Base-by-base conservation (phyloP, 2,113 vertebrate species). In the Vulpes vulpes region DNA sequence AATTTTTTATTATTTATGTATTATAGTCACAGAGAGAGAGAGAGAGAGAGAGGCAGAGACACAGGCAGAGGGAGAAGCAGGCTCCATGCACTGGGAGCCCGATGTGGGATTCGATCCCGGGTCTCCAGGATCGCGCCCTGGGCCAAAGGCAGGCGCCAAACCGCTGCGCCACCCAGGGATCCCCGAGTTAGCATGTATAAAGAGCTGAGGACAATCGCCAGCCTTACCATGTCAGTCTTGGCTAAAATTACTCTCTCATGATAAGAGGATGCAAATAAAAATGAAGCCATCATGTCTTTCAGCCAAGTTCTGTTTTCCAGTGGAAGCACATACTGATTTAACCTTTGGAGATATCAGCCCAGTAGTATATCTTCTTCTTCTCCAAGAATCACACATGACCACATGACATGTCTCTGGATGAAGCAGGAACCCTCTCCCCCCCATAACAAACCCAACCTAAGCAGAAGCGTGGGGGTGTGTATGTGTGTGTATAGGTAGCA, bases 191-290 rank as follows among this genome's bases (percentile, higher is more conserved):
- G 16, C 14, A 7, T 14, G 6, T 15, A 19, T 14, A 59, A 94
- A 88, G 64, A 90, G 27, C 32, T 95, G 23, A 49, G 64, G 62
- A 87, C 11, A 49, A n/a, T 55, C 14, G 2, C 65, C 64, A 38
- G 16, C 62, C 74, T 69, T 69, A 55, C 49, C 60, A 1, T 64
- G 8, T n/a, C 69, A 38, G n/a, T 85, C 3, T 19, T 65, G 57
- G n/a, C 38, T 95, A 32, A 80, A 89, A 55, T 74, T 9, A 69
- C 27, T 79, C 81, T 89, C 20, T 86, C 20, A 25, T 59, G 22
- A 78, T 51, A 82, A 86, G 55, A 82, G 49, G 43, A 90, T 78
- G 30, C 19, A 64, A 93, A 60, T 64, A 55, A 96, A 87, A 97
- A 60, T 23, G 49, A 97, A 94, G 27, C 25, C 55, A 80, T 83